Conservation (phyloP, 2,888 invertebrate species). For the Trachelus stipa region DNA sequence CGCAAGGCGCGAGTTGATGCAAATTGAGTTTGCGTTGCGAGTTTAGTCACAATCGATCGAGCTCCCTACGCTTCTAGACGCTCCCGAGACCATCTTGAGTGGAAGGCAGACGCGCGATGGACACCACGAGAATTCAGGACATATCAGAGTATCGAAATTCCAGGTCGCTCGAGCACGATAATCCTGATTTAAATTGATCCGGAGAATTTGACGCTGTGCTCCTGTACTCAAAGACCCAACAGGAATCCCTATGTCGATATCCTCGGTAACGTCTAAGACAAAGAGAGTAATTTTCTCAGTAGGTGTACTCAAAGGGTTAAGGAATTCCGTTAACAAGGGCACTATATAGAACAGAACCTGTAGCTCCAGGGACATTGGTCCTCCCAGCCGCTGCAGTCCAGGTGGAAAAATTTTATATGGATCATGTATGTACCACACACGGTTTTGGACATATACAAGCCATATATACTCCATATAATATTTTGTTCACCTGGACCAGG, state of each 20-base stretch:
- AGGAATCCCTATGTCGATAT: not conserved
- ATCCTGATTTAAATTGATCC: not conserved
- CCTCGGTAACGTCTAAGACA: not conserved
- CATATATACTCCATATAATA: no score
- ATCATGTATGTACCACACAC: no score
- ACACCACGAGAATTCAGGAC: slow-evolving; percentile 30
- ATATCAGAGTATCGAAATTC: slow-evolving; percentile 1
- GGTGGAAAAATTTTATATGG: no score
- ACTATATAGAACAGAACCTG: slow-evolving; percentile 13
- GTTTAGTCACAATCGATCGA: slow-evolving; percentile 43
- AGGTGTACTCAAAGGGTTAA: not conserved
- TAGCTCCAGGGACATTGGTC: not conserved
- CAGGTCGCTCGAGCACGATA: not conserved
- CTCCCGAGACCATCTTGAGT: not conserved
- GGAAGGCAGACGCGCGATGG: not conserved
- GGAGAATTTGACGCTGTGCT: not conserved
- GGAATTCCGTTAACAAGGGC: slow-evolving; percentile 28
- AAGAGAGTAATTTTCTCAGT: not conserved
- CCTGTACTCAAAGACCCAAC: not conserved
- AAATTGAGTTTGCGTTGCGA: slow-evolving; percentile 45
- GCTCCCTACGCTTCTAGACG: not conserved
- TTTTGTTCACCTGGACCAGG: no score
- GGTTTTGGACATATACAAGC: no score
- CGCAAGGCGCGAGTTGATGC: slow-evolving; percentile 38
- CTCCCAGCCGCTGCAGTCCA: not conserved